A percentile compares a stretch with the other conserved stretches of the same genome.
Conservation (phyloP, 2,888 invertebrate genomes). For the Tromatobia lineatoria region DNA sequence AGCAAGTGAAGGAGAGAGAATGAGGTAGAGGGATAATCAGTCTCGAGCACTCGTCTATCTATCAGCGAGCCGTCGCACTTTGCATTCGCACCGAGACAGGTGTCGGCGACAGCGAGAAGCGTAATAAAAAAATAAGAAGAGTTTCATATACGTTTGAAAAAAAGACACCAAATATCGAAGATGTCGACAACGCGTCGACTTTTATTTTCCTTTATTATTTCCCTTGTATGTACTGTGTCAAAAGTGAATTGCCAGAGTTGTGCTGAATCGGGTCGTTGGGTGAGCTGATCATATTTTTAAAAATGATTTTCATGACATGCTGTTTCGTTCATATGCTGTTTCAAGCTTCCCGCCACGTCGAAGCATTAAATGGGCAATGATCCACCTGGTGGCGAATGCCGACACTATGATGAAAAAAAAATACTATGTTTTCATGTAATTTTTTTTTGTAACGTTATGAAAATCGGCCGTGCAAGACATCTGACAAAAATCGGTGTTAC, state of each 20-base stretch:
- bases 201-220: conserved; percentile 20
- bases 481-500: no score
- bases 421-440: no score
- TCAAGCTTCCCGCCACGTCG: conserved; percentile 6
- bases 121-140: conserved; percentile 36
- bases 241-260: conserved; percentile 66
- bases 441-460: no score
- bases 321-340: no score
- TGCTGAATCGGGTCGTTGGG: conserved; percentile 66
- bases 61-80: conserved; percentile 57
- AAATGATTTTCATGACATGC: not conserved
- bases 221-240: conserved; percentile 26
- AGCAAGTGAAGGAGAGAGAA: conserved; percentile 30
- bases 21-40: conserved; percentile 49
- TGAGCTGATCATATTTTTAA: conserved; percentile 49
- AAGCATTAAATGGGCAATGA: not conserved
- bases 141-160: conserved; percentile 28
- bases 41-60: conserved; percentile 56
- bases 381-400: not conserved
- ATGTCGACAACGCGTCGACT: conserved; percentile 53
- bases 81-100: conserved; percentile 54
- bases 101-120: conserved; percentile 50
- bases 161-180: conserved; percentile 45
- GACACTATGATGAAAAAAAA: not conserved
- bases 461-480: no score